Percentiles rank a stretch among this genome's conserved stretches.
Evolutionary conservation across 2,113 vertebrate species (phyloP).

Genomic region (Rattus norvegicus): DNA sequence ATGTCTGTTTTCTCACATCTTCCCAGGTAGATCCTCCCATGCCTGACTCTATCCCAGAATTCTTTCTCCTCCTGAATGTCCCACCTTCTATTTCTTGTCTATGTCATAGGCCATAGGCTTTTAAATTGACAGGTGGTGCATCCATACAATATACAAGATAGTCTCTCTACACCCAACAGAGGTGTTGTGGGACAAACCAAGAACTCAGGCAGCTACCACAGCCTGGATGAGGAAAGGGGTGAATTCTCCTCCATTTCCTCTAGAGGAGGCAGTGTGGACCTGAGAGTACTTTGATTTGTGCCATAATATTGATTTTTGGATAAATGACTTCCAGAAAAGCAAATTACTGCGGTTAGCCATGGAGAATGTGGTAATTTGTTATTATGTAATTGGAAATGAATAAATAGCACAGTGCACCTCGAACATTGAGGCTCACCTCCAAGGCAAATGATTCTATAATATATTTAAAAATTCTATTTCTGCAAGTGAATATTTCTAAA

Average conservation of each 20-base stretch:
- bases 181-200: neutral
- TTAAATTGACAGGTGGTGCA: too few relatives aligned
- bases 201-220: neutral
- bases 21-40: too few relatives aligned
- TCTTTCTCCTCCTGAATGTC: too few relatives aligned
- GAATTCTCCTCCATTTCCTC: neutral
- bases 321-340: neutral
- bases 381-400: neutral
- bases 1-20: too few relatives aligned
- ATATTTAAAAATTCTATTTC: neutral
- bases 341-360: neutral
- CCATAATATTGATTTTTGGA: constrained; percentile 8
- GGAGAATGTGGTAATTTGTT: neutral
- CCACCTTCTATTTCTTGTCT: too few relatives aligned
- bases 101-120: too few relatives aligned
- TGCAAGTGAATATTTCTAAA: neutral
- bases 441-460: neutral
- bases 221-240: neutral
- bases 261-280: neutral
- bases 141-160: too few relatives aligned
- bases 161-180: neutral
- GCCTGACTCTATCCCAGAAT: too few relatives aligned
- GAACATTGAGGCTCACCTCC: neutral
- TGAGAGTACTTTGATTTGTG: neutral
- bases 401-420: neutral